Percentiles rank a stretch among this genome's conserved stretches.
These are phyloP conservation scores for Sceliomorpha sp. DNA, from an alignment of 2,888 invertebrate species.

Conservation along the genomic window DNA sequence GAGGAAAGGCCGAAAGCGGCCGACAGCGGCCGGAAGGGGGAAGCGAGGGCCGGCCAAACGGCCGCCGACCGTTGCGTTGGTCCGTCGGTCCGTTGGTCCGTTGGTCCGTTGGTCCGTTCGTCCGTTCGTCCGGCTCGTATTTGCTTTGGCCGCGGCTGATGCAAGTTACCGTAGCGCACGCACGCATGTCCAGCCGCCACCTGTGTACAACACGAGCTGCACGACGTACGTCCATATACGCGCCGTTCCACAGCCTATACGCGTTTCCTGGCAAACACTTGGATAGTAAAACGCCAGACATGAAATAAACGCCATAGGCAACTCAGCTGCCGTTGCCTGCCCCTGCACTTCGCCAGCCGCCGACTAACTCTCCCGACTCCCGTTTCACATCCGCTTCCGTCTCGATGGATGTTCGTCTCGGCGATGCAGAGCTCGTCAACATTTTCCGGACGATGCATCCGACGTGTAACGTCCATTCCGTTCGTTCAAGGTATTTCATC, in stretches of 20 bases:
- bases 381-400: too few species aligned
- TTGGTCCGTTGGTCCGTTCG: too few species aligned
- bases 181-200: slow-evolving; percentile 50
- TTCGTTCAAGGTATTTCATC: too few species aligned
- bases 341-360: slow-evolving; percentile 27
- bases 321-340: slow-evolving; percentile 22
- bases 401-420: too few species aligned
- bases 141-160: slow-evolving; percentile 48
- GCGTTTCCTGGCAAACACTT: slow-evolving; percentile 44
- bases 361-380: not conserved
- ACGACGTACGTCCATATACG: slow-evolving; percentile 32
- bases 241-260: slow-evolving; percentile 46
- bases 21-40: too few species aligned
- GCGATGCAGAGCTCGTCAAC: too few species aligned
- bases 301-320: slow-evolving; percentile 46
- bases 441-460: too few species aligned
- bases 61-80: too few species aligned
- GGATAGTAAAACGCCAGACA: slow-evolving; percentile 43
- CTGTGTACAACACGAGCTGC: slow-evolving; percentile 50
- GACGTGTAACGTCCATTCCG: too few species aligned
- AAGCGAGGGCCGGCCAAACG: too few species aligned
- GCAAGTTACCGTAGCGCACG: slow-evolving; percentile 33
- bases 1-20: too few species aligned
- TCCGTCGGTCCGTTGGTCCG: too few species aligned
- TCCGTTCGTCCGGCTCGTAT: slow-evolving; percentile 40